Evolutionary conservation across 2,797 vertebrate species (phyloP), one percentile per base, ranked within the genome.

Genomic region (Cetoscarus ocellatus): DNA sequence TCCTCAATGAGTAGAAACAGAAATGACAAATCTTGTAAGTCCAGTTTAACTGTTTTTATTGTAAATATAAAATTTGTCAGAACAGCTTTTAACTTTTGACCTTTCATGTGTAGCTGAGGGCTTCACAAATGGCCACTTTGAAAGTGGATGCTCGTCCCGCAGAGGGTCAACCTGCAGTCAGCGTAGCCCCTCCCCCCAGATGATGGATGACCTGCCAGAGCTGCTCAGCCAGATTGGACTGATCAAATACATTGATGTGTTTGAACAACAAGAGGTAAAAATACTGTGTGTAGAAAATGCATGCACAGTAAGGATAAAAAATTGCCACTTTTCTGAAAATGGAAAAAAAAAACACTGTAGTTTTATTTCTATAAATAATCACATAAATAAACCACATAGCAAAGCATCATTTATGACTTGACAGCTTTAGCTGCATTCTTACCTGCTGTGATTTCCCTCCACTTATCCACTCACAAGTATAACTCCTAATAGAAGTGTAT

Each of bases 221-320:
- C 89, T 96, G 70, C 91, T 96, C 71, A 82, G 83, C 59, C 93
- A 94, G 66, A 83, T 95, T 55, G 94, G 95, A 34, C 77, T 96
- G 14, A 90, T 91, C 36, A 96, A 96, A 83, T 96, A 96, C 84
- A 91, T 85, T 0, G 86, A 94, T 19, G 88, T 95, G 76, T 94
- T 96, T 81, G 90, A 94, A 56, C 84, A 96, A 71, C 95, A 96
- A 79, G 95, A 96, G 94, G 95, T 95, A 84, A 72, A 65, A 6
- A 35, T 14, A 39, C 38, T 27, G 27, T 27, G 27, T 27, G 27
- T 27, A 27, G 27, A 27, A 27, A 27, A 27, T 27, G 27, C 27
- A 27, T 3, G 6, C 38, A 39, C 38, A 39, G 6, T 39, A 7
- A 7, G 38, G 38, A 39, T 39, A 5, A 39, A 7, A 39, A 7